Evolutionary conservation across 2,113 vertebrate genomes (phyloP).

Genomic region (Siniperca chuatsi): DNA sequence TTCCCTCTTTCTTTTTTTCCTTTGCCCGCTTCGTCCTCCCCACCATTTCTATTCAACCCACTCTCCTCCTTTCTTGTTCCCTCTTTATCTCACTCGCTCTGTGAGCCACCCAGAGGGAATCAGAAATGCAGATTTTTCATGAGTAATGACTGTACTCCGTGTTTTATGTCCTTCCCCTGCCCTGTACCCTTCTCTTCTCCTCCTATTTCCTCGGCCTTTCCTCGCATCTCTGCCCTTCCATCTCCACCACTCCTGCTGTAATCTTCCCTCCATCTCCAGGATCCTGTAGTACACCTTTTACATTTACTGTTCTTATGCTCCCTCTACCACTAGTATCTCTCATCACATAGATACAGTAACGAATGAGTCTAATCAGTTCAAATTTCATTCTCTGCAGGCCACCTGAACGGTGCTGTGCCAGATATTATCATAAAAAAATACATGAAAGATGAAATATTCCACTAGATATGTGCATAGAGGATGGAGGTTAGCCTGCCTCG

Average conservation of each 20-base stretch:
- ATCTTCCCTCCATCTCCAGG: background rate
- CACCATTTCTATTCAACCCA: background rate
- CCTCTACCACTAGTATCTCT: background rate
- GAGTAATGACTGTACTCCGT: slow-evolving; percentile 30
- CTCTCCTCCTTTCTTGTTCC: background rate
- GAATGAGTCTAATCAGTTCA: background rate
- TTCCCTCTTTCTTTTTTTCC: too few species aligned
- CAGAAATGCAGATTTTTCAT: slow-evolving; percentile 43
- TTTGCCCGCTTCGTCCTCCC: background rate
- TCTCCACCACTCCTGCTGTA: background rate
- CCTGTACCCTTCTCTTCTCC: background rate
- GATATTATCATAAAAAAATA: slow-evolving; percentile 32
- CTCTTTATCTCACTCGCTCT: slow-evolving; percentile 4
- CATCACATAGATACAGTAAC: slow-evolving; percentile 13
- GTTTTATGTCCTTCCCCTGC: slow-evolving; percentile 60
- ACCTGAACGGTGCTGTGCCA: background rate
- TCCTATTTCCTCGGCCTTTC: slow-evolving; percentile 2
- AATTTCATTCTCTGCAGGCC: slow-evolving; percentile 10
- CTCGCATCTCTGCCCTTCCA: background rate
- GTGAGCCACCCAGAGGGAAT: slow-evolving; percentile 49
- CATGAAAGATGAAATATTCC: slow-evolving; percentile 19
- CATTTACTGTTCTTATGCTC: background rate
- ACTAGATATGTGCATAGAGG: background rate
- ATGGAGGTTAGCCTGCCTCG: slow-evolving; percentile 8
- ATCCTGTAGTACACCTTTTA: background rate